Evolutionary conservation across 1,140 invertebrate species (phyloP), one percentile per base, ranked within the genome.

Genomic region (Pollicipes pollicipes): DNA sequence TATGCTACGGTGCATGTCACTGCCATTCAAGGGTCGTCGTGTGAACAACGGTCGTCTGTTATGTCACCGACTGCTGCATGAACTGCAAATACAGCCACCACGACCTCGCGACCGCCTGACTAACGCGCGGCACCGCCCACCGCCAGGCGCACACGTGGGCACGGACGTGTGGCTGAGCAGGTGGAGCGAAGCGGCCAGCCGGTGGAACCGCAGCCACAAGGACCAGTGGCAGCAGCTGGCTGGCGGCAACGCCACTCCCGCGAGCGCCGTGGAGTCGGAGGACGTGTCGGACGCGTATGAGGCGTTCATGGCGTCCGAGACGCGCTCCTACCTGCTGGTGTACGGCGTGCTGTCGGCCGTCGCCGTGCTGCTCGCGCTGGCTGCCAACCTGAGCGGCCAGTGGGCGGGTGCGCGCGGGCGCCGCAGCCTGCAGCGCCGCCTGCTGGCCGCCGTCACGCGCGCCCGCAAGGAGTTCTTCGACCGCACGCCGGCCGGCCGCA

Each of bases 391-490:
- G 69, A 66, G 82, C 76, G 78, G 82, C 26, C 75, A 76, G 68
- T 66, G 72, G 32, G 76, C 76, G 30, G 78, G 77, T 3, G 74
- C 73, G 69, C 80, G 79, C 73, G 86, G 87, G 1, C 79, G 87
- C 69, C 82, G 82, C 73, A 78, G 76, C 72, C 79, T 90, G 29
- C 88, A 90, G 78, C 80, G 84, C 66, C 80, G 84, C 72, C 82
- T 89, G 72, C 78, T 90, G 68, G 78, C 79, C 72, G 82, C 83
- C 69, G 80, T 89, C 69, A 80, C 90, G 30, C 78, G 82, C 74
- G 83, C 84, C 72, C 84, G 87, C 17, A 77, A 87, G 70, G 80
- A 82, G 32, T 88, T 89, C 78, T 91, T 90, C 84, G 83, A 85
- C 69, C 74, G 75, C 17, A 84, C 80, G 31, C 83, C 84, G 63